Percentiles rank a stretch among this genome's conserved stretches.
These are phyloP conservation scores for Rhopalosiphum padi DNA, from an alignment of 1,140 invertebrate genomes.

Conservation along the genomic window DNA sequence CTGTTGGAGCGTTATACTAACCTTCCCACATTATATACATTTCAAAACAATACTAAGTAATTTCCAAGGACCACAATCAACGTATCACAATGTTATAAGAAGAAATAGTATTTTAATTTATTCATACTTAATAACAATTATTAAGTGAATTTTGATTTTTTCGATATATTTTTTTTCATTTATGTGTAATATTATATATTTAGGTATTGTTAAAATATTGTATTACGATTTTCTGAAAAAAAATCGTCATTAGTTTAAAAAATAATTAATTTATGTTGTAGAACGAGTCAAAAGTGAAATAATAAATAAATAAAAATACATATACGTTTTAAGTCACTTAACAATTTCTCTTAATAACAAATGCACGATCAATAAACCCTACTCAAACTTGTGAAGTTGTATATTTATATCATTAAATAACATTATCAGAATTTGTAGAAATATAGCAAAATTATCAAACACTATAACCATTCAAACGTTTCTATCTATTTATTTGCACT, in stretches of 20 bases:
- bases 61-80: not conserved
- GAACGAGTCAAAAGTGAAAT: not conserved
- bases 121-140: not conserved
- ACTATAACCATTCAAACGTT: not conserved
- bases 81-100: slow-evolving; percentile 7
- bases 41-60: not conserved
- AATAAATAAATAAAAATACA: not conserved
- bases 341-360: not conserved
- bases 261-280: not conserved
- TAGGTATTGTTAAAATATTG: not conserved
- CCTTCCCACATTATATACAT: not conserved
- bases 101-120: not conserved
- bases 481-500: not conserved
- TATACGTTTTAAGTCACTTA: not conserved
- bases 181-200: not conserved
- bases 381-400: not conserved
- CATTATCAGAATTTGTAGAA: not conserved
- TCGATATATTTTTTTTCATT: not conserved
- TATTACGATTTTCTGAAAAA: not conserved
- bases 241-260: not conserved
- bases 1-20: not conserved
- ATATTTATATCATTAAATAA: not conserved
- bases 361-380: not conserved
- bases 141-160: not conserved
- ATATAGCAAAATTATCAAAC: not conserved